These are phyloP conservation scores for Spinibarbus caldwelli DNA, from an alignment of 2,797 vertebrate genomes.

Conservation along the genomic window DNA sequence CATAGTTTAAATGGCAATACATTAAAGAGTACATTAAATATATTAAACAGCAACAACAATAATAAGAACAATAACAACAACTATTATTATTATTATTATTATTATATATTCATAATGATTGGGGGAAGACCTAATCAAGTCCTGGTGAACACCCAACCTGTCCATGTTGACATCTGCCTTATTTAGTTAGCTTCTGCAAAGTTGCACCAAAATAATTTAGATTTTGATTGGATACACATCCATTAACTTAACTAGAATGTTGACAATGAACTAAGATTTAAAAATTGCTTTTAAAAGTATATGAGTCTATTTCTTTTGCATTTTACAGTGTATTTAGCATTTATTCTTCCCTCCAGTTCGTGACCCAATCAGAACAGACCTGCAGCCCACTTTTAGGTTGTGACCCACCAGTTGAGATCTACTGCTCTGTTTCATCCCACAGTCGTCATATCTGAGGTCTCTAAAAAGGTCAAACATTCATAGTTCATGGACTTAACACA, in stretches of 20 bases:
- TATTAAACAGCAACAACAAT: neutral
- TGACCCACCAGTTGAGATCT: constrained; percentile 1
- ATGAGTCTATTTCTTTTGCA: neutral
- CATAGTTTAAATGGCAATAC: neutral
- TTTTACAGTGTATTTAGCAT: neutral
- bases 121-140: neutral
- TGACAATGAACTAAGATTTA: neutral
- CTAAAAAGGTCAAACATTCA: constrained; percentile 3
- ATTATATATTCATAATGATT: neutral
- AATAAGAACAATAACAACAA: too few relatives aligned
- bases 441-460: neutral
- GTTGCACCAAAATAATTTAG: neutral
- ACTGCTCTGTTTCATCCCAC: neutral
- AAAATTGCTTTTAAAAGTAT: neutral
- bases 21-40: neutral
- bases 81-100: too few relatives aligned
- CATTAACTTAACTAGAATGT: neutral
- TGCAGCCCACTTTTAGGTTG: neutral
- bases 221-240: neutral
- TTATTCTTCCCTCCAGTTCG: neutral
- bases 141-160: neutral
- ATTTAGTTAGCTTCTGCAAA: neutral
- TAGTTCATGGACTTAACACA: neutral
- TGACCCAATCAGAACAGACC: constrained; percentile 14
- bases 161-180: neutral